Evolutionary conservation across 2,797 vertebrate species (phyloP).

Genomic region (Sebastes umbrosus): DNA sequence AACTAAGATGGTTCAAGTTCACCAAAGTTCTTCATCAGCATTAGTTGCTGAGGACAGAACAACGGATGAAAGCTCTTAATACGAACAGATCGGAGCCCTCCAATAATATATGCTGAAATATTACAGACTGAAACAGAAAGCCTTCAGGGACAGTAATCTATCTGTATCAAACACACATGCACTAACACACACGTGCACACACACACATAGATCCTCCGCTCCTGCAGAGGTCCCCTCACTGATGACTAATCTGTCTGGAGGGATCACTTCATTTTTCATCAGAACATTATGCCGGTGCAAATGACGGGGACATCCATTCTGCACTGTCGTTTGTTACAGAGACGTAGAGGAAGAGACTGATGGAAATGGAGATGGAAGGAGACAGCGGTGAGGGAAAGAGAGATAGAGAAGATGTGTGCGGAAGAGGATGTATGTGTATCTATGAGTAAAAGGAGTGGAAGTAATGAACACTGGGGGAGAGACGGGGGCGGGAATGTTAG

Average conservation of each 20-base stretch:
- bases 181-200: not conserved
- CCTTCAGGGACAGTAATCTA: slow-evolving; percentile 51
- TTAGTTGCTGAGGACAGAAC: slow-evolving; percentile 42
- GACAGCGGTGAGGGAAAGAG: not conserved
- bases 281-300: slow-evolving; percentile 70
- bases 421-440: not conserved
- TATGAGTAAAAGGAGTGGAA: not conserved
- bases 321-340: slow-evolving; percentile 58
- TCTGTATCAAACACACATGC: slow-evolving; percentile 27
- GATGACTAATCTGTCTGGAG: slow-evolving; percentile 76
- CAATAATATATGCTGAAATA: slow-evolving; percentile 64
- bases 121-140: slow-evolving; percentile 56
- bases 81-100: slow-evolving; percentile 30
- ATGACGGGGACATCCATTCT: slow-evolving; percentile 77
- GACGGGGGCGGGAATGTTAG: not conserved
- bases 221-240: slow-evolving; percentile 61
- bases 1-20: slow-evolving; percentile 47
- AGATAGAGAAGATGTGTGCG: not conserved
- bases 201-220: not conserved
- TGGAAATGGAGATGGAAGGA: slow-evolving; percentile 10
- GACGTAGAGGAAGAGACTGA: slow-evolving; percentile 20
- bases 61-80: slow-evolving; percentile 49
- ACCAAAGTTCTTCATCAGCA: slow-evolving; percentile 33
- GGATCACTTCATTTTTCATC: slow-evolving; percentile 79
- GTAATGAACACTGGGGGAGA: not conserved